Evolutionary conservation across 2,888 invertebrate species (phyloP).

Genomic region (Heliconius sara): DNA sequence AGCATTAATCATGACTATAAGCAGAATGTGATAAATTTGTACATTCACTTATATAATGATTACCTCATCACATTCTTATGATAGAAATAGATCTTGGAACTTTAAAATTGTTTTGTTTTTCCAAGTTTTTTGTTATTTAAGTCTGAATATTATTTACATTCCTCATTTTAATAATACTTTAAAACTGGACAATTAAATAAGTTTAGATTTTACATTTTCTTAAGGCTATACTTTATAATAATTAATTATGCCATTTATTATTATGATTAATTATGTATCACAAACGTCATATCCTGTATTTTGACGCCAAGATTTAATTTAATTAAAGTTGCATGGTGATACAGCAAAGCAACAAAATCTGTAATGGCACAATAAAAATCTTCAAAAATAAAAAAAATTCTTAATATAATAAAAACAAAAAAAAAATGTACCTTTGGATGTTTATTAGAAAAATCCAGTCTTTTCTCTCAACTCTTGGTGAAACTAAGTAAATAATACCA

Average conservation of each 20-base stretch:
- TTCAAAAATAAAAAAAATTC: slow-evolving; percentile 41
- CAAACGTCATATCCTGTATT: slow-evolving; percentile 31
- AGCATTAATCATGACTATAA: neutral
- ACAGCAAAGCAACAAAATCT: slow-evolving; percentile 38
- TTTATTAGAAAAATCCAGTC: slow-evolving; percentile 49
- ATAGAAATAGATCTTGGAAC: neutral
- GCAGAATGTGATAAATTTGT: neutral
- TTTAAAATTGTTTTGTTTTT: neutral
- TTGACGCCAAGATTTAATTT: slow-evolving; percentile 21
- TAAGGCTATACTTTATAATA: neutral
- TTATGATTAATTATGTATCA: slow-evolving; percentile 7
- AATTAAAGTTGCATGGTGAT: slow-evolving; percentile 17
- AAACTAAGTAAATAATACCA: slow-evolving; percentile 43
- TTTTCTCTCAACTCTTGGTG: slow-evolving; percentile 50
- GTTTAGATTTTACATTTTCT: neutral
- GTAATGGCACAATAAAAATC: slow-evolving; percentile 43
- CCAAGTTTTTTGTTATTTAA: neutral
- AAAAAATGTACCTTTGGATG: slow-evolving; percentile 50
- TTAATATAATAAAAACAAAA: slow-evolving; percentile 43
- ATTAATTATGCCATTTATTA: slow-evolving; percentile 9
- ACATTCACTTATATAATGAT: slow-evolving; percentile 13
- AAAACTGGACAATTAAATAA: neutral
- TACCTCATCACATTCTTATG: neutral
- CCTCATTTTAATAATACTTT: neutral
- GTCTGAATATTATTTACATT: neutral